Base-by-base conservation (phyloP, 2,888 invertebrate species). In the Callyntrura sp. region DNA sequence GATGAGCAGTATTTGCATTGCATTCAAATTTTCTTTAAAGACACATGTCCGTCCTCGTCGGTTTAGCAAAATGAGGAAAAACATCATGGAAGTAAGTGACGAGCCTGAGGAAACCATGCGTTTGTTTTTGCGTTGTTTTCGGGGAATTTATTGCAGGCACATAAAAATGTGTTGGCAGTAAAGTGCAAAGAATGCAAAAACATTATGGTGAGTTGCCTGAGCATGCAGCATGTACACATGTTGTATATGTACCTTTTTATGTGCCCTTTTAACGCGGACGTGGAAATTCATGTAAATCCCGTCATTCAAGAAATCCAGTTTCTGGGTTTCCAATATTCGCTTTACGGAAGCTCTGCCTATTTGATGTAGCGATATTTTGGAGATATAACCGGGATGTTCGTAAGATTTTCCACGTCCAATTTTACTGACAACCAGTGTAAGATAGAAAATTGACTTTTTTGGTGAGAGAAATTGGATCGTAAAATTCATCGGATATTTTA, bases 401-500 rank as follows among this genome's bases (percentile, higher is more conserved):
- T n/a, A n/a, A n/a, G n/a, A n/a, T n/a, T n/a, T n/a, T n/a, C n/a
- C n/a, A n/a, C n/a, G n/a, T n/a, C n/a, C n/a, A n/a, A n/a, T n/a
- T 35, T n/a, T 2, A 68, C 14, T 68, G 68, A 68, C 68, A 68
- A 35, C n/a, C 14, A n/a, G 35, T 4, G n/a, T 48, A 14, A 4
- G 12, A 28, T 20, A 14, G 2, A 5, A 45, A 20, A 73, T 48
- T n/a, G 17, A 23, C 25, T 55, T 20, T n/a, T 55, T 14, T 51
- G 81, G 81, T 43, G 62, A 82, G 81, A 62, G 12, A 81, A 57
- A 60, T 81, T 12, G 62, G 35, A 20, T 82, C 62, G 62, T 82
- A 82, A 82, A 78, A 82, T 60, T 82, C 23, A 82, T 79, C 9
- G 48, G 81, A 60, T n/a, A 55, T 78, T 51, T 55, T 55, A 28